Percentiles rank a stretch among this genome's conserved stretches.
Evolutionary conservation across 1,140 invertebrate species (phyloP).

Genomic region (Zaprionus camerounensis): DNA sequence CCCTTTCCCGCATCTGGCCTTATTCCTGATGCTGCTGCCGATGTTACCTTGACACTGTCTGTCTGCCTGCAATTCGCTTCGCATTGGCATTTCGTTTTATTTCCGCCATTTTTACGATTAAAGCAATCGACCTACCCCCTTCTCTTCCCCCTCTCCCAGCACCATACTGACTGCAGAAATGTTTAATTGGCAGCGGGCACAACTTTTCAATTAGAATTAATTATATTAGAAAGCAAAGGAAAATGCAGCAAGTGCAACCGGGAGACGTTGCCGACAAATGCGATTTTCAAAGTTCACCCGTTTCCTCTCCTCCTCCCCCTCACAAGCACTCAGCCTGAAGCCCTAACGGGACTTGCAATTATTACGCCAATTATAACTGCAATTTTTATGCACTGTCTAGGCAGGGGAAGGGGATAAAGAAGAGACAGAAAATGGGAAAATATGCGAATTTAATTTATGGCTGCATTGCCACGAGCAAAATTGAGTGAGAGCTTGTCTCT

Average conservation of each 20-base stretch:
- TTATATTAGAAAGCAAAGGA: slow-evolving; percentile 54
- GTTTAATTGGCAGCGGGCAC: slow-evolving; percentile 66
- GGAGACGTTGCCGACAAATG: slow-evolving; percentile 17
- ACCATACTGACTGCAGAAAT: slow-evolving; percentile 33
- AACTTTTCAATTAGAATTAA: slow-evolving; percentile 76
- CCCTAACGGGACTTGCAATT: slow-evolving; percentile 42
- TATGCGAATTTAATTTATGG: slow-evolving; percentile 41
- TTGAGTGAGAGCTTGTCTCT: slow-evolving; percentile 11
- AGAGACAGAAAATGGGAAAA: slow-evolving; percentile 13
- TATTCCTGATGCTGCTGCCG: slow-evolving; percentile 22
- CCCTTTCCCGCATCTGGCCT: background rate
- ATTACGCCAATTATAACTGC: slow-evolving; percentile 72
- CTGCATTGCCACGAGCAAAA: slow-evolving; percentile 27
- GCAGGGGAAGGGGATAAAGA: background rate
- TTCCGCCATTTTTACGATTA: slow-evolving; percentile 32
- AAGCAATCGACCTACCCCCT: slow-evolving; percentile 54
- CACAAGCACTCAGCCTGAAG: slow-evolving; percentile 1
- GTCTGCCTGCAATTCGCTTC: slow-evolving; percentile 31
- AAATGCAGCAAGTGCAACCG: slow-evolving; percentile 10
- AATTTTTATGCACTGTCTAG: slow-evolving; percentile 41
- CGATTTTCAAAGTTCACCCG: slow-evolving; percentile 30
- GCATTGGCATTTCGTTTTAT: slow-evolving; percentile 48
- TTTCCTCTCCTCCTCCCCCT: background rate
- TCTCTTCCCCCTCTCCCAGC: background rate
- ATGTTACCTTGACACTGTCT: slow-evolving; percentile 54